phyloP scores from a whole-genome alignment of 2,888 invertebrate genomes.

The Ectemnius cavifrons region DNA sequence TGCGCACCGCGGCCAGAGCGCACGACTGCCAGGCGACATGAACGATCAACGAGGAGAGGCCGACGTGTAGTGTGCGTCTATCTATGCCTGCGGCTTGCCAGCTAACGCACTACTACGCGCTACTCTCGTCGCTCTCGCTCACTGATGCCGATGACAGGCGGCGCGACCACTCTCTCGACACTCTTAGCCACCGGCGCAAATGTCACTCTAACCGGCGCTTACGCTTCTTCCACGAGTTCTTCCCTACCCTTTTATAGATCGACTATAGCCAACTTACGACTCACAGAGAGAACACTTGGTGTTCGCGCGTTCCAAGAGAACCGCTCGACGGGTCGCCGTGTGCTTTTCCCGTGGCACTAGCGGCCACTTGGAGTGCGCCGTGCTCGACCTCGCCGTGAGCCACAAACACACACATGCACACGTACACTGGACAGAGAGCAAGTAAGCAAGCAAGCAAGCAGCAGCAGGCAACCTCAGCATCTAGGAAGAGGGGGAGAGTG shows the following conservation, averaged over 20 bases:
- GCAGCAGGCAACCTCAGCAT: not conserved
- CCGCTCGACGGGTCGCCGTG: not conserved
- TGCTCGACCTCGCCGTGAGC: too few species aligned
- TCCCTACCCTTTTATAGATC: too few species aligned
- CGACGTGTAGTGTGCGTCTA: not conserved
- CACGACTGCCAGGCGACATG: not conserved
- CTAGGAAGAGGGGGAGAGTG: too few species aligned
- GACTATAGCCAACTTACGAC: too few species aligned
- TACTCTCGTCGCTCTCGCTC: too few species aligned
- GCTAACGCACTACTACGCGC: too few species aligned
- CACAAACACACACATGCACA: too few species aligned
- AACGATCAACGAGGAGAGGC: not conserved
- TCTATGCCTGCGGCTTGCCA: too few species aligned
- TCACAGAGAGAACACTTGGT: too few species aligned
- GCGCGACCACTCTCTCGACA: not conserved
- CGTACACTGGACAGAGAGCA: not conserved
- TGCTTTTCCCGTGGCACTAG: not conserved
- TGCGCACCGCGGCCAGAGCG: slow-evolving; percentile 5
- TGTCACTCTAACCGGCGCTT: slow-evolving; percentile 1
- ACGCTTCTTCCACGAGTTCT: too few species aligned
- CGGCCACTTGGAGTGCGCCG: not conserved
- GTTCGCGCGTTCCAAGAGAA: not conserved
- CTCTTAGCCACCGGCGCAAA: not conserved
- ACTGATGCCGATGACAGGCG: not conserved
- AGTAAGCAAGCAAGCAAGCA: not conserved